Evolutionary conservation across 1,140 invertebrate species (phyloP).

Genomic region (Drosophila willistoni): DNA sequence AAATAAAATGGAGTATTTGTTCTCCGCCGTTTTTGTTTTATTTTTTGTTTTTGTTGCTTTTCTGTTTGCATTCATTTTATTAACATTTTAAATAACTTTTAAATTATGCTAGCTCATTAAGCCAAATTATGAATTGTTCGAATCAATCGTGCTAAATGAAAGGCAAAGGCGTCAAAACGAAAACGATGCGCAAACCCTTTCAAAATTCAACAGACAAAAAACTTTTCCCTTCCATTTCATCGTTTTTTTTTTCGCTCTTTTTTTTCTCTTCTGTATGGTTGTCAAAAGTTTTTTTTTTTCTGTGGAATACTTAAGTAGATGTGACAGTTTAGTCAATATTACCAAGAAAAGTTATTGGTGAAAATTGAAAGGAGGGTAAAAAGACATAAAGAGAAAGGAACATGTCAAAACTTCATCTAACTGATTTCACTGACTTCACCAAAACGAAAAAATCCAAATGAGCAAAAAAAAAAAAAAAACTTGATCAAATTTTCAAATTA

Average conservation of each 20-base stretch:
- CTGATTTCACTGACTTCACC: neutral
- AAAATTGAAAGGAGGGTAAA: neutral
- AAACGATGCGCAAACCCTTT: constrained; percentile 18
- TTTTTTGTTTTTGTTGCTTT: neutral
- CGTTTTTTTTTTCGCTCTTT: constrained; percentile 22
- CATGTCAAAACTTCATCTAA: constrained; percentile 6
- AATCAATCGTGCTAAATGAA: constrained; percentile 53
- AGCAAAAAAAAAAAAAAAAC: neutral
- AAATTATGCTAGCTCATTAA: constrained; percentile 68
- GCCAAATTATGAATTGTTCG: constrained; percentile 51
- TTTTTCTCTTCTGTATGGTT: constrained; percentile 17
- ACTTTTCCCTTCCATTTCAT: constrained; percentile 23
- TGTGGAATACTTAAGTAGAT: constrained; percentile 53
- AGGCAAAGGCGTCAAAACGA: constrained; percentile 10
- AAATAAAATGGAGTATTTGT: constrained; percentile 42
- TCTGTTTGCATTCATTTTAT: constrained; percentile 31
- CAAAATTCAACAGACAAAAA: constrained; percentile 14
- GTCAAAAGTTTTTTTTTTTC: constrained; percentile 18
- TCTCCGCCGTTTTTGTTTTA: neutral
- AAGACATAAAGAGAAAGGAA: neutral
- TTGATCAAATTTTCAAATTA: no score
- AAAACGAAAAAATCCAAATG: neutral
- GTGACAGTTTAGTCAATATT: constrained; percentile 58
- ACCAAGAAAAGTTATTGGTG: constrained; percentile 39
- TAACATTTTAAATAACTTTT: constrained; percentile 66